Evolutionary conservation across 2,888 invertebrate species (phyloP), one percentile per base, ranked within the genome.

Genomic region (Drosophila formosana): DNA sequence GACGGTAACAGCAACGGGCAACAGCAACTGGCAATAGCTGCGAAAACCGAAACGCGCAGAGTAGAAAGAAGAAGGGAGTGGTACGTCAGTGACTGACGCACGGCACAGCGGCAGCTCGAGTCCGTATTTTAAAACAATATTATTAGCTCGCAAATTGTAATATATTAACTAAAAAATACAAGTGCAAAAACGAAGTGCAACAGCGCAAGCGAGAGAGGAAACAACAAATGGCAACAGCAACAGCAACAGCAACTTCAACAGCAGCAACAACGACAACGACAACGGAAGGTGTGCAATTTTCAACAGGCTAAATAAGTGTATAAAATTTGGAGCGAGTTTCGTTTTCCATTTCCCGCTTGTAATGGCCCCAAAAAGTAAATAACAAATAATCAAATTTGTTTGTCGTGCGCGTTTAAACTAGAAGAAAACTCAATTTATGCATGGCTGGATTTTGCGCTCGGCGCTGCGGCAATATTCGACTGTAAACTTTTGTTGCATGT

Each of bases 61-160:
- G 88, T 89, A 91, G 92, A 92, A 92, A 91, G 92, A 92, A 92
- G 92, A 92, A 93, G 93, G 90, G 93, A 93, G 91, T 91, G 93
- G 89, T 92, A 92, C 88, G 91, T 91, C 91, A 92, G 92, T 91
- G 89, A 91, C 92, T 92, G 92, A 92, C 92, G 92, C 92, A 93
- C 92, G 91, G 91, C 37, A 37, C 92, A 92, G 91, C 90, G 90
- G 91, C 88, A 90, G 87, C 84, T 41, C 55, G 68, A 76, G 85
- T 84, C 86, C 78, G 82, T 78, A 77, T 80, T 86, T 66, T 73
- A 49, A 37, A 66, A 66, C 52, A 77, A 71, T 49, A 63, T 60
- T 56, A 60, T 37, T 56, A 41, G 71, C 47, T 47, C 39, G 58
- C 30, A 51, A 69, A 79, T 41, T 70, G 34, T 55, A 63, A 67